A percentile compares a stretch with the other conserved stretches of the same genome.
phyloP scores from a whole-genome alignment of 2,797 vertebrate species.

The Cynopterus sphinx region DNA sequence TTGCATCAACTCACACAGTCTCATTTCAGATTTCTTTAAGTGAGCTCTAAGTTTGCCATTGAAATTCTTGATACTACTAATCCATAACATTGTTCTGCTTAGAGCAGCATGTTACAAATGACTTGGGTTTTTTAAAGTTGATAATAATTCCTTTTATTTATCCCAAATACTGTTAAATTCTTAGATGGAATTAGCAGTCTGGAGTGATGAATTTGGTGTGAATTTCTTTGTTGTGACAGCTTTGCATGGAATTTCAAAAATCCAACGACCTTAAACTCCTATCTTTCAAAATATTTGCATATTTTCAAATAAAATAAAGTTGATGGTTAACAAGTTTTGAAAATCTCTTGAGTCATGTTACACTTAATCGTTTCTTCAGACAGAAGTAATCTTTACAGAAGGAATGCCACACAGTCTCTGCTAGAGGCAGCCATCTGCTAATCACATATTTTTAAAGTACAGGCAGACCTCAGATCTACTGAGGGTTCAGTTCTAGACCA shows the following conservation, averaged over 20 bases:
- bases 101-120: not conserved
- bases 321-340: slow-evolving; percentile 12
- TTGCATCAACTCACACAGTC: not conserved
- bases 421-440: not conserved
- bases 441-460: not conserved
- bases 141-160: not conserved
- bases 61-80: not conserved
- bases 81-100: not conserved
- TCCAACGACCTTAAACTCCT: not conserved
- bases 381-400: not conserved
- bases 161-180: not conserved
- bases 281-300: slow-evolving; percentile 37
- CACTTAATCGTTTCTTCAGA: not conserved
- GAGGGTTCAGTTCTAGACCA: not conserved
- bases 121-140: not conserved
- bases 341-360: not conserved
- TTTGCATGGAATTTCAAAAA: slow-evolving; percentile 31
- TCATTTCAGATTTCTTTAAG: not conserved
- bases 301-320: slow-evolving; percentile 72
- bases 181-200: not conserved
- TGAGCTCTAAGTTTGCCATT: not conserved
- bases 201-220: not conserved
- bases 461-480: not conserved
- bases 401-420: not conserved
- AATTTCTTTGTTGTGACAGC: slow-evolving; percentile 25